Evolutionary conservation across 2,113 vertebrate genomes (phyloP).

Genomic region (Galbula dea): DNA sequence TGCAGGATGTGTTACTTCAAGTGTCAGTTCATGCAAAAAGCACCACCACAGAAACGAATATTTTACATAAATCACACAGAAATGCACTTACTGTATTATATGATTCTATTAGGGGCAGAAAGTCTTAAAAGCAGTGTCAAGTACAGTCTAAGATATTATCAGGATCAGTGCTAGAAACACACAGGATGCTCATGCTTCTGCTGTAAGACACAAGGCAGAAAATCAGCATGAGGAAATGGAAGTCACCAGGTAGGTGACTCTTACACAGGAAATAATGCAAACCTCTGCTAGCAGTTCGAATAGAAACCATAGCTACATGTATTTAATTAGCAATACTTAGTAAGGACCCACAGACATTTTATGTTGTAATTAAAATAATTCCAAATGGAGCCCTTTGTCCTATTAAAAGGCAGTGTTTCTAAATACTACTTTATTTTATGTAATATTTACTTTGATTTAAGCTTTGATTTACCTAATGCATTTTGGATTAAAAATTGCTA

Average conservation of each 20-base stretch:
- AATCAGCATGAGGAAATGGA: background rate
- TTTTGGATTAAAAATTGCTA: background rate
- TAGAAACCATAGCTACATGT: background rate
- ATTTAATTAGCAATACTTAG: background rate
- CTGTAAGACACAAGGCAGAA: background rate
- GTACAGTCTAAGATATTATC: background rate
- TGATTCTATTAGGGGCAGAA: background rate
- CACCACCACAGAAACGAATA: background rate
- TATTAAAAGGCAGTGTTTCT: background rate
- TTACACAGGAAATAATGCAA: background rate
- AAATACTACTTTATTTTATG: background rate
- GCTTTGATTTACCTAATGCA: background rate
- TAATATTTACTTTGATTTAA: background rate
- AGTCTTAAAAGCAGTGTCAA: background rate
- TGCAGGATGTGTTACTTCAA: accelerated
- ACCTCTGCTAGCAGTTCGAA: background rate
- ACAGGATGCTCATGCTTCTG: background rate
- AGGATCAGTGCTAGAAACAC: background rate
- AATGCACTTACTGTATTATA: background rate
- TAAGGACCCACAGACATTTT: background rate
- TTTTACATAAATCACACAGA: background rate
- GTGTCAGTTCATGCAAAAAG: background rate
- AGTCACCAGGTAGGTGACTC: background rate
- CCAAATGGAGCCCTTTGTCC: background rate
- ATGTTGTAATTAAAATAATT: background rate